A percentile compares a stretch with the other conserved stretches of the same genome.
Conservation (phyloP, 1,140 invertebrate genomes). For the Rhopalosiphum padi region DNA sequence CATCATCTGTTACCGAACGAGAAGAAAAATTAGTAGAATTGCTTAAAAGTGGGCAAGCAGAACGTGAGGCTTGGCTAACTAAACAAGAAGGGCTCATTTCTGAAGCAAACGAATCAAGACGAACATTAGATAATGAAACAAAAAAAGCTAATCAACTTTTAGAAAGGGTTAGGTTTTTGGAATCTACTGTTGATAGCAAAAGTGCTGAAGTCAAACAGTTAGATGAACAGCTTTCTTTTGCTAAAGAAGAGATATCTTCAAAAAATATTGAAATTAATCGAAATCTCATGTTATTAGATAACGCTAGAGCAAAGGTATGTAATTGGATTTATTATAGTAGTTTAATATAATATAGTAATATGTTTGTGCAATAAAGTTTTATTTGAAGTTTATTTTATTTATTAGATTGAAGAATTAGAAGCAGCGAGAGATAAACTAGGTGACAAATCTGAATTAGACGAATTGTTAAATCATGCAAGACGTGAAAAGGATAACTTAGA, state of each 20-base stretch:
- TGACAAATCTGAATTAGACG: conserved; percentile 73
- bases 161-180: conserved; percentile 70
- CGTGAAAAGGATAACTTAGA: conserved; percentile 75
- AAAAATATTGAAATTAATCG: conserved; percentile 77
- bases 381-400: conserved; percentile 18
- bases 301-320: conserved; percentile 74
- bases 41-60: conserved; percentile 83
- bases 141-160: conserved; percentile 71
- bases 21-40: conserved; percentile 86
- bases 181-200: conserved; percentile 74
- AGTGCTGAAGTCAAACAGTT: conserved; percentile 76
- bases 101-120: conserved; percentile 69
- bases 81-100: conserved; percentile 81
- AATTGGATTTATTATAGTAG: neutral
- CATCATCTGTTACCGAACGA: conserved; percentile 71
- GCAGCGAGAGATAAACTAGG: conserved; percentile 68
- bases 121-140: conserved; percentile 66
- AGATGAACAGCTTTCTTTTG: conserved; percentile 74
- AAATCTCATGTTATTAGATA: conserved; percentile 78
- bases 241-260: conserved; percentile 70
- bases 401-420: conserved; percentile 70
- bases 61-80: conserved; percentile 73
- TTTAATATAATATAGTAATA: neutral
- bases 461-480: conserved; percentile 74
- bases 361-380: neutral